Evolutionary conservation across 2,113 vertebrate genomes (phyloP).

Genomic region (Ictidomys tridecemlineatus): DNA sequence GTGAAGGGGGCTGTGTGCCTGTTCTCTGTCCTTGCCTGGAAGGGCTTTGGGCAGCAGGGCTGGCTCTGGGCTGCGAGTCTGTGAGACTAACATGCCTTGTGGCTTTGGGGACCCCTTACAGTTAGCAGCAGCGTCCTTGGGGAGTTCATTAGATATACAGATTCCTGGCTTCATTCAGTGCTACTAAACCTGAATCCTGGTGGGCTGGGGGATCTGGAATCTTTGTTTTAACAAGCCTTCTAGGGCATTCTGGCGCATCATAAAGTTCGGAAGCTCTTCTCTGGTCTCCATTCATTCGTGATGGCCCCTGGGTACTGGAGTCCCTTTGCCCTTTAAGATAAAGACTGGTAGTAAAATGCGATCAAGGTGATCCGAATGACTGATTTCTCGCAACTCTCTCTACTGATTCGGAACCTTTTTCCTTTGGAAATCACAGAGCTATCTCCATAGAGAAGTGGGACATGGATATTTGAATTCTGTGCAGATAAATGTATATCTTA

Average conservation of each 20-base stretch:
- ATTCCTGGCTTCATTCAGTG: neutral
- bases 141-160: neutral
- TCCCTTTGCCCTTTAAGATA: neutral
- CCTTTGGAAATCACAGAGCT: neutral
- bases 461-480: conserved; percentile 16
- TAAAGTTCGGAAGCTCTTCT: neutral
- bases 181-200: neutral
- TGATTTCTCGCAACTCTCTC: neutral
- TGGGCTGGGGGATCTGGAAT: no score
- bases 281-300: neutral
- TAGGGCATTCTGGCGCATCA: neutral
- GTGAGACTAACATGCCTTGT: fast-evolving
- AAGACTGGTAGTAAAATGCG: neutral
- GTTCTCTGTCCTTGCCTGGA: neutral
- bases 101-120: neutral
- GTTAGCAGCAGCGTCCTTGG: no score
- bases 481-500: neutral
- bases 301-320: neutral
- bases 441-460: neutral
- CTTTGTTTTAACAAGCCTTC: neutral
- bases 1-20: neutral
- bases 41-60: neutral
- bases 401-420: neutral
- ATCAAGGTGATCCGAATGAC: neutral
- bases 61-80: neutral